These are phyloP conservation scores for Carollia perspicillata DNA, from an alignment of 2,113 vertebrate genomes.

Conservation along the genomic window DNA sequence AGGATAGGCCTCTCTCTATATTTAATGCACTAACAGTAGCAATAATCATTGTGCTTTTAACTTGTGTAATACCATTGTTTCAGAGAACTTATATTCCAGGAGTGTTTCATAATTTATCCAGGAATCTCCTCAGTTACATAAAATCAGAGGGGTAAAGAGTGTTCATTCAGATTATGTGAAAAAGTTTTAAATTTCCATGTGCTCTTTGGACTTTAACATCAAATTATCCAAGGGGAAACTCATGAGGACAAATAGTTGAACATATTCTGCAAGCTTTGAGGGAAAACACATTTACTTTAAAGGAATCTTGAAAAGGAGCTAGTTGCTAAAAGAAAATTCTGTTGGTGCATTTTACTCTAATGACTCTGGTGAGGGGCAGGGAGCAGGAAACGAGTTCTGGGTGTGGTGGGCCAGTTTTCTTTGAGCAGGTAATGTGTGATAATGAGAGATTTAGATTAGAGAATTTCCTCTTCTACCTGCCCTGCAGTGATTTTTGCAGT, in stretches of 20 bases:
- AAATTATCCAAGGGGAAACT: background rate
- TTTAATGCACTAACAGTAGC: background rate
- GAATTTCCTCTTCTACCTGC: background rate
- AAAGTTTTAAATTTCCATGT: background rate
- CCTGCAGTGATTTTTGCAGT: background rate
- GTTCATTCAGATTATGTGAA: background rate
- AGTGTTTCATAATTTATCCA: constrained; percentile 27
- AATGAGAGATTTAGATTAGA: background rate
- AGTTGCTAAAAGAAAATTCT: constrained; percentile 13
- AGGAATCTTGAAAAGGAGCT: background rate
- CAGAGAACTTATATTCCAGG: background rate
- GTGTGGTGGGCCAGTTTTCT: background rate
- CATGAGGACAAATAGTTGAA: background rate
- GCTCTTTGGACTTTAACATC: constrained; percentile 17
- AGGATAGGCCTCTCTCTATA: background rate
- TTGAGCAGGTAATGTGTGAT: background rate
- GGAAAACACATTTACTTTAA: background rate
- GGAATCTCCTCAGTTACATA: background rate
- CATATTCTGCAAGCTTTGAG: background rate
- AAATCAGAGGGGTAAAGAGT: background rate
- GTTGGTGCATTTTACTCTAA: background rate
- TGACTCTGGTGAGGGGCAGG: background rate
- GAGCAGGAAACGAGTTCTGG: background rate
- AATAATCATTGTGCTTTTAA: background rate
- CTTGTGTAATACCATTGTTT: background rate